phyloP scores from a whole-genome alignment of 2,888 invertebrate species.

The Neoscelio sp. region DNA sequence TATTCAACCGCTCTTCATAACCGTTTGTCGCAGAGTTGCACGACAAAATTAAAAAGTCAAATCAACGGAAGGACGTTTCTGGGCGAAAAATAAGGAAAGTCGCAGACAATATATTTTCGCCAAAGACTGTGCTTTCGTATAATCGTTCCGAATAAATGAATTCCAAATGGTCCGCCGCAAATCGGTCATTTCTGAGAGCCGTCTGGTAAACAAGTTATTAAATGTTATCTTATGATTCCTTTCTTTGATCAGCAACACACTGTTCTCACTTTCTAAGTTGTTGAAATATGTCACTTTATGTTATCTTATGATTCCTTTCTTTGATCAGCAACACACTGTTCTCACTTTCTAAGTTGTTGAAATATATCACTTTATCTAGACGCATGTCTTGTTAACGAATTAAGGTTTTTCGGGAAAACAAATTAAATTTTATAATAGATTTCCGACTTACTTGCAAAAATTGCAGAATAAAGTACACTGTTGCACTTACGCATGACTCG shows the following conservation, averaged over 20 bases:
- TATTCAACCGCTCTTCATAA: constrained; percentile 57
- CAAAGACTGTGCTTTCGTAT: constrained; percentile 10
- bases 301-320: neutral
- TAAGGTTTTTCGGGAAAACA: too few relatives aligned
- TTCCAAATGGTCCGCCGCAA: constrained; percentile 12
- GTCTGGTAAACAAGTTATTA: constrained; percentile 46
- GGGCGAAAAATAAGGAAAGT: constrained; percentile 39
- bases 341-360: too few relatives aligned
- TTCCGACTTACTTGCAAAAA: too few relatives aligned
- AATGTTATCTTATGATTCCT: neutral
- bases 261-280: too few relatives aligned
- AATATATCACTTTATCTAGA: constrained; percentile 41
- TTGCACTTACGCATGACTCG: too few relatives aligned
- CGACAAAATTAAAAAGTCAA: constrained; percentile 64
- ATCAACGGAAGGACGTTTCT: constrained; percentile 40
- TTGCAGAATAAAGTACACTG: too few relatives aligned
- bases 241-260: too few relatives aligned
- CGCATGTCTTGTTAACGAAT: too few relatives aligned
- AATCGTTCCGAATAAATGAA: constrained; percentile 54
- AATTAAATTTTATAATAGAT: too few relatives aligned
- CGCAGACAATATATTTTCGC: constrained; percentile 41
- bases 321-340: too few relatives aligned
- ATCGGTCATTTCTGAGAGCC: constrained; percentile 18
- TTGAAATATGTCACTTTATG: constrained; percentile 43
- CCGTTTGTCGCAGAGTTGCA: constrained; percentile 47